phyloP scores from a whole-genome alignment of 2,113 vertebrate species.

The Podarcis muralis region DNA sequence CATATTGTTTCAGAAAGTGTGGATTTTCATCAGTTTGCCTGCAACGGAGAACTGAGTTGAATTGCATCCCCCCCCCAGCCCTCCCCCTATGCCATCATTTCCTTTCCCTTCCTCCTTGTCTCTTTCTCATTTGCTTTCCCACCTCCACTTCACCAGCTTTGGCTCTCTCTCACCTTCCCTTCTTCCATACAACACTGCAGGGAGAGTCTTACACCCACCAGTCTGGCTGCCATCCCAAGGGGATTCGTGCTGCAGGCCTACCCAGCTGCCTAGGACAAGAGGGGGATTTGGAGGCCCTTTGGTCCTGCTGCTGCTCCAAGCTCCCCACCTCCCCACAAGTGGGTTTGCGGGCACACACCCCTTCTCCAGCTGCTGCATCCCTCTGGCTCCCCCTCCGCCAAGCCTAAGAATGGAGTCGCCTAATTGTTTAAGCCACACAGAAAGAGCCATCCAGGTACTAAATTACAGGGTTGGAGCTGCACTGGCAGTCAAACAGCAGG shows the following conservation, averaged over 20 bases:
- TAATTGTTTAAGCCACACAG: conserved; percentile 4
- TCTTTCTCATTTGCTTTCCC: not conserved
- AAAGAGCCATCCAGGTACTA: conserved; percentile 5
- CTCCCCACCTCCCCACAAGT: too few relatives aligned
- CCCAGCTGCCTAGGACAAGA: not conserved
- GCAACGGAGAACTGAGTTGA: too few relatives aligned
- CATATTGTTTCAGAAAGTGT: too few relatives aligned
- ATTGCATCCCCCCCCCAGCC: too few relatives aligned
- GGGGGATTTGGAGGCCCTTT: too few relatives aligned
- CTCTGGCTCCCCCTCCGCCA: not conserved
- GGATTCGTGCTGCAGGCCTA: not conserved
- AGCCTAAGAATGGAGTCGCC: not conserved
- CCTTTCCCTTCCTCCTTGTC: not conserved
- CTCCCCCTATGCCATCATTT: not conserved
- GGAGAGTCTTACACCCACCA: not conserved
- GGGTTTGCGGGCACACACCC: not conserved
- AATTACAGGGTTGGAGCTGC: conserved; percentile 1
- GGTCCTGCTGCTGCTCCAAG: not conserved
- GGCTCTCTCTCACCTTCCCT: too few relatives aligned
- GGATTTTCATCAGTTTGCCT: too few relatives aligned
- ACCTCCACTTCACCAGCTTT: not conserved
- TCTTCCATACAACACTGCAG: not conserved
- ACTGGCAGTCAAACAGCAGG: not conserved
- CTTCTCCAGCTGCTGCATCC: too few relatives aligned
- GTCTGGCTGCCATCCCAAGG: not conserved